Conservation (phyloP, 35 echinoderm and acorn worm genomes). For the Strongylocentrotus purpuratus region DNA sequence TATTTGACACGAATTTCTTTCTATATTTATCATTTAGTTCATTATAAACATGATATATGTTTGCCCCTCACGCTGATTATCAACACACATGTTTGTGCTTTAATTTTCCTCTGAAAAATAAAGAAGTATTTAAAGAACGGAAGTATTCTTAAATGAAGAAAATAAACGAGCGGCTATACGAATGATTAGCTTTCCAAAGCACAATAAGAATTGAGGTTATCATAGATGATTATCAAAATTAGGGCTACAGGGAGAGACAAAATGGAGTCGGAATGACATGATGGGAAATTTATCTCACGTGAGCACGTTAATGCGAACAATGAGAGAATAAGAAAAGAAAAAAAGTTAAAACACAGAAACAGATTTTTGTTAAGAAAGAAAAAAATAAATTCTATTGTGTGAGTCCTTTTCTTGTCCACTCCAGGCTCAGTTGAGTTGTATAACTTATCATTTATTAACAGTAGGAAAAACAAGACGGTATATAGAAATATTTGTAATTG, state of each 20-base stretch:
- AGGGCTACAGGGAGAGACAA: background rate
- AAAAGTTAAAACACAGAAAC: no score
- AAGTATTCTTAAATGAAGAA: background rate
- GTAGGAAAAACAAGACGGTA: no score
- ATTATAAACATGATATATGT: background rate
- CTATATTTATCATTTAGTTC: background rate
- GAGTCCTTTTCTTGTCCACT: no score
- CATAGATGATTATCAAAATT: background rate
- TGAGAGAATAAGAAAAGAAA: background rate
- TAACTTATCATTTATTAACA: no score
- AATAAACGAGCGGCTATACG: background rate
- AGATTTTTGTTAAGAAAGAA: no score
- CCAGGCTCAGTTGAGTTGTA: no score
- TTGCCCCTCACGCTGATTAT: background rate
- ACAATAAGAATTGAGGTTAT: background rate
- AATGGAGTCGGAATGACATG: background rate
- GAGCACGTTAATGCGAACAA: background rate
- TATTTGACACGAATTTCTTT: background rate
- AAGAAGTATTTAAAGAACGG: no score
- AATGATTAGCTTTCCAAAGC: background rate
- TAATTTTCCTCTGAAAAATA: no score
- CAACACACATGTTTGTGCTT: no score
- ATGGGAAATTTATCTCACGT: background rate
- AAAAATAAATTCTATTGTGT: no score
- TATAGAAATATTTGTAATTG: no score